Conservation (phyloP, 2,113 vertebrate species). For the Sphyrna mokarran region DNA sequence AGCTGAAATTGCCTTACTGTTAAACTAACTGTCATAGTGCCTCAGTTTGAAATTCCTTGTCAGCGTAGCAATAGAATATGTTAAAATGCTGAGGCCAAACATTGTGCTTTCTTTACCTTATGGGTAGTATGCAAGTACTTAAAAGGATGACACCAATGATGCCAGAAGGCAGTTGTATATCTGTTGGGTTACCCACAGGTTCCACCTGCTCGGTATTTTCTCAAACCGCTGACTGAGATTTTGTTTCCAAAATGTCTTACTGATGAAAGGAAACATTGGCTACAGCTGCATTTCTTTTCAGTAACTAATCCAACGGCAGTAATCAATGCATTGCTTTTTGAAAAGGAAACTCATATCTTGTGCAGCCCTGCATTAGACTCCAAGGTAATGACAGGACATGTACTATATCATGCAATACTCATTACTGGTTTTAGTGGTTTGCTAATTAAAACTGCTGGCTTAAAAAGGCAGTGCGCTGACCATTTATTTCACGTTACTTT, state of each 20-base stretch:
- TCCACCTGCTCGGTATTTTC: background rate
- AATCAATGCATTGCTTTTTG: background rate
- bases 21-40: background rate
- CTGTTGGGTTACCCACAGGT: background rate
- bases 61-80: background rate
- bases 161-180: background rate
- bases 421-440: background rate
- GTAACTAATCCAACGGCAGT: background rate
- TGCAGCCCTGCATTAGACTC: background rate
- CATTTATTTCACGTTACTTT: background rate
- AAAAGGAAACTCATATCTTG: background rate
- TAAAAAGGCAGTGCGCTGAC: background rate
- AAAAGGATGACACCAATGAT: background rate
- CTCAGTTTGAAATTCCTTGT: background rate
- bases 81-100: background rate
- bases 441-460: constrained; percentile 15
- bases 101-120: background rate
- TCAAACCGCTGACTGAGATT: background rate
- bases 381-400: background rate
- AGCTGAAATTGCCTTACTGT: background rate
- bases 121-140: background rate
- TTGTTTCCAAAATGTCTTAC: background rate
- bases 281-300: background rate
- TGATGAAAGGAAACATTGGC: background rate
- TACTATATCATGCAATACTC: too few relatives aligned